Percentiles rank a stretch among this genome's conserved stretches.
These are phyloP conservation scores for Paramormyrops kingsleyae DNA, from an alignment of 2,113 vertebrate genomes.

Conservation along the genomic window DNA sequence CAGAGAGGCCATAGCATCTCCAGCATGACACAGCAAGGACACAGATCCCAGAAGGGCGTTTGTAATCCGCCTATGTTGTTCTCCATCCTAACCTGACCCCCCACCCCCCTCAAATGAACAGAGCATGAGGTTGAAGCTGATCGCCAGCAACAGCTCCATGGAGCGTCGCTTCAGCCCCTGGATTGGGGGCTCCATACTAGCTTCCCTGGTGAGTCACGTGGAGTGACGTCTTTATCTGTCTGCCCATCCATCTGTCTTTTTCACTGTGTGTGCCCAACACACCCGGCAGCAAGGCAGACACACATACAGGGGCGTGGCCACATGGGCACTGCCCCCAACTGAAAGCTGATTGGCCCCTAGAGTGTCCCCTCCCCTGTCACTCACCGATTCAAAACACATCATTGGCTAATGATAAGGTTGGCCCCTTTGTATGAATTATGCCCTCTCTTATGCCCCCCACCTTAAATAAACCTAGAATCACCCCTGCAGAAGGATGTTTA, in stretches of 20 bases:
- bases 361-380: neutral
- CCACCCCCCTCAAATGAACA: conserved; percentile 19
- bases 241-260: neutral
- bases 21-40: neutral
- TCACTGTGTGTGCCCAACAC: neutral
- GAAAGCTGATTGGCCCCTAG: neutral
- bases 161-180: conserved; percentile 73
- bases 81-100: neutral
- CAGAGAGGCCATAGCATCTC: neutral
- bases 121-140: conserved; percentile 73
- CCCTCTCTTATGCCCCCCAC: neutral
- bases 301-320: neutral
- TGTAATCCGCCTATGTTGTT: neutral
- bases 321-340: neutral
- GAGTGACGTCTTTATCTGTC: neutral
- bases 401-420: neutral
- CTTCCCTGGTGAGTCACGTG: conserved; percentile 61
- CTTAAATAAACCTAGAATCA: neutral
- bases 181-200: conserved; percentile 71
- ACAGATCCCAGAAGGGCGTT: no score
- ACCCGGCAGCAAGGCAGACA: neutral
- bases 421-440: neutral
- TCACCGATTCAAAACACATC: neutral
- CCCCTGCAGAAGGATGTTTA: neutral
- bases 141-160: conserved; percentile 70